phyloP scores from a whole-genome alignment of 2,797 vertebrate species.

The Holocentrus rufus region DNA sequence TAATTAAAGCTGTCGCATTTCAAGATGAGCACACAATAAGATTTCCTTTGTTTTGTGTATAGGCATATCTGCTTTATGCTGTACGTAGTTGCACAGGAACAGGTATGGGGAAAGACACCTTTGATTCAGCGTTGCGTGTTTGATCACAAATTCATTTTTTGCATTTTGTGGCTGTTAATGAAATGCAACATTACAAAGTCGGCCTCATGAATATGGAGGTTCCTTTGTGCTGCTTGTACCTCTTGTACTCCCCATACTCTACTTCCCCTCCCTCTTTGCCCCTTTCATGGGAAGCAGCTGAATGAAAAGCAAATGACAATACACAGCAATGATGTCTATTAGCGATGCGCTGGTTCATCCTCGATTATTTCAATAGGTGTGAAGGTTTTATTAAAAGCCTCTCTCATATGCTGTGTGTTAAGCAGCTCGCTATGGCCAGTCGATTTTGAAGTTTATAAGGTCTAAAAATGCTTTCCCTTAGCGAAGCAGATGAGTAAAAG shows the following conservation, averaged over 20 bases:
- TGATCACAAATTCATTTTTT: constrained; percentile 24
- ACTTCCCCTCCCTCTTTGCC: not conserved
- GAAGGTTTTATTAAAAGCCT: not conserved
- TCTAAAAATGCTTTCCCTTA: not conserved
- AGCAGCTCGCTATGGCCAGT: not conserved
- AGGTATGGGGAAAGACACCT: not conserved
- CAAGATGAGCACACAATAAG: constrained; percentile 7
- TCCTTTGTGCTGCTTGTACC: constrained; percentile 2
- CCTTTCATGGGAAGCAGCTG: not conserved
- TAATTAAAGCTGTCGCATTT: constrained; percentile 33
- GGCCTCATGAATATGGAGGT: constrained; percentile 1
- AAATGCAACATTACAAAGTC: constrained; percentile 1
- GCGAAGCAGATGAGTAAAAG: constrained; percentile 18
- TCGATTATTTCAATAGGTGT: no score
- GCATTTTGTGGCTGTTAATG: not conserved
- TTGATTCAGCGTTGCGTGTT: not conserved
- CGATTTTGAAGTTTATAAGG: not conserved
- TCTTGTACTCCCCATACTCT: not conserved
- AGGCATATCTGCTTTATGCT: not conserved
- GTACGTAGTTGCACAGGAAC: not conserved
- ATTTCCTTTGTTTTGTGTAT: not conserved
- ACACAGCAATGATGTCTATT: not conserved
- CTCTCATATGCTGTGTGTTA: not conserved
- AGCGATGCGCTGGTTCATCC: not conserved
- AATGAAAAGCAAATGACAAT: not conserved